Conservation (phyloP, 1,140 invertebrate genomes). For the Drosophila insularis region DNA sequence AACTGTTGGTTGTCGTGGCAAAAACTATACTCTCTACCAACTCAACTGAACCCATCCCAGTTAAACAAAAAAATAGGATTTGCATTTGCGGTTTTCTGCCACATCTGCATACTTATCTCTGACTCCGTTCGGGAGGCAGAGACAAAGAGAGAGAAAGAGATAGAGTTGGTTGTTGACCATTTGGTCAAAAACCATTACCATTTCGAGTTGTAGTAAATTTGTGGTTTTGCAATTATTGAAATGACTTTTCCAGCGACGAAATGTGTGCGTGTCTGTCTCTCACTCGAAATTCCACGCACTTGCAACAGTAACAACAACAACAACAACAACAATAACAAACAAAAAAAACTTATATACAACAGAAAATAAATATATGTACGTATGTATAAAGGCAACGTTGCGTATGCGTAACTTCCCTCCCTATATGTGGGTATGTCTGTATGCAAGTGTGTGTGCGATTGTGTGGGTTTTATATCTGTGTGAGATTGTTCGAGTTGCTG, state of each 20-base stretch:
- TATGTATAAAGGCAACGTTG: constrained; percentile 33
- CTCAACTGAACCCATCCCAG: not conserved
- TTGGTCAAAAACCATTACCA: constrained; percentile 35
- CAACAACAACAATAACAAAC: not conserved
- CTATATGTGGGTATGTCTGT: constrained; percentile 23
- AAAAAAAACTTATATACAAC: constrained; percentile 34
- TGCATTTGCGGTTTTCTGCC: constrained; percentile 66
- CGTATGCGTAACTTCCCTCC: constrained; percentile 58
- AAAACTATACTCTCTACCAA: constrained; percentile 48
- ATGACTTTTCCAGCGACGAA: constrained; percentile 68
- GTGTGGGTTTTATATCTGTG: constrained; percentile 3
- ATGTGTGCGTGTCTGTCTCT: constrained; percentile 47
- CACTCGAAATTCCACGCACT: constrained; percentile 67
- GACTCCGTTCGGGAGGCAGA: too few relatives aligned
- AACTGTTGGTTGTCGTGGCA: constrained; percentile 44
- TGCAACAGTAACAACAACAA: not conserved
- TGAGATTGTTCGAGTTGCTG: constrained; percentile 49
- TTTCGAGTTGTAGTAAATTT: constrained; percentile 82
- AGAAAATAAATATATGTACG: constrained; percentile 4
- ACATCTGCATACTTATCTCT: constrained; percentile 35
- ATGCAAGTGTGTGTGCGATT: not conserved
- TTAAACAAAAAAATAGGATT: constrained; percentile 43
- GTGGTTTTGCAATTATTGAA: constrained; percentile 82
- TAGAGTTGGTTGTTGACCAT: constrained; percentile 37
- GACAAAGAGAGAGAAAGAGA: not conserved